Base-by-base conservation (phyloP, 1,140 invertebrate species). In the Drosophila parvula region DNA sequence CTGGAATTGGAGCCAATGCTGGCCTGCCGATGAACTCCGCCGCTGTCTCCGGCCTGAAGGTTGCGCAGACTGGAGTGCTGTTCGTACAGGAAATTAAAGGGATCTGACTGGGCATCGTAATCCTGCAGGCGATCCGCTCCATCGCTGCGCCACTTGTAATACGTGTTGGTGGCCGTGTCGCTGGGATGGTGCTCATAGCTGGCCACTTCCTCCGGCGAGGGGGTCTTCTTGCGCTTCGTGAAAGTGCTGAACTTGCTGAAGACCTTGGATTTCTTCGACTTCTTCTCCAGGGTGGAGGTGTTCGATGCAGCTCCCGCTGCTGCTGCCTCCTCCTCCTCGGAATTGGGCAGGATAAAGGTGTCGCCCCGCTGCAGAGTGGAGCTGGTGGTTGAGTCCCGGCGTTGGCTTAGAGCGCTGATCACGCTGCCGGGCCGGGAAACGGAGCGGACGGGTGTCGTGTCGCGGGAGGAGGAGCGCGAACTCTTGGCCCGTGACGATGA, bases 201-300 rank as follows among this genome's bases (percentile, higher is more conserved):
- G 57, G 81, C 85, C 56, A 70, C 47, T 16, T 79, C 74, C 61
- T 78, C 74, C 11, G 84, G 81, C 7, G 81, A 76, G 0, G 90
- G 90, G 0, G 84, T 86, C 67, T 91, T 91, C 43, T 90, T 91
- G 14, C 90, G 88, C 60, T 91, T 91, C 5, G 90, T 91, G 22
- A 91, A 91, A 1, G 90, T 91, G 45, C 90, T 90, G 44, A 91
- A 91, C 48, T 91, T 91, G 51, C 88, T 86, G 2, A 91, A 81
- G 5, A 91, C 90, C 65, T 91, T 91, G 10, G 90, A 91, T 44
- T 91, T 91, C 9, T 91, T 91, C 0, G 90, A 90, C 41, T 91
- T 91, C 45, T 91, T 91, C 50, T 91, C 90, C 3, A 90, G 61
- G 0, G 90, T 91, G 16, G 81, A 90, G 44, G 63, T 86, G 44